A percentile compares a stretch with the other conserved stretches of the same genome.
Evolutionary conservation across 2,113 vertebrate genomes (phyloP).

Genomic region (Thamnaconus septentrionalis): DNA sequence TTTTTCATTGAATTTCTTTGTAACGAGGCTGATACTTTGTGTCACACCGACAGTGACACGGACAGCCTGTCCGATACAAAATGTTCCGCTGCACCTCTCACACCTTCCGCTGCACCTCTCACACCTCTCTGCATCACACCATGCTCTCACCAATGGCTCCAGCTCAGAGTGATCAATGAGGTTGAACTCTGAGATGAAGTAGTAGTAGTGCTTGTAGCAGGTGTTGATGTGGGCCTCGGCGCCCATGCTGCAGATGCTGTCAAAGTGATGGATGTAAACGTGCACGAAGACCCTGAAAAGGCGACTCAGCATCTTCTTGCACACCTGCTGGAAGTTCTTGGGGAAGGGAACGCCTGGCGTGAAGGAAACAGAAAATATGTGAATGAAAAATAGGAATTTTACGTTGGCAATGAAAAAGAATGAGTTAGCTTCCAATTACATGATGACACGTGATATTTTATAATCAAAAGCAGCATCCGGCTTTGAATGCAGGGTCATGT

Average conservation of each 20-base stretch:
- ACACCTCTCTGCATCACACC: background rate
- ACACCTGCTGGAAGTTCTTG: constrained; percentile 97
- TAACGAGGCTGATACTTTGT: too few relatives aligned
- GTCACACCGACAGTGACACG: too few relatives aligned
- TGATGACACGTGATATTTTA: background rate
- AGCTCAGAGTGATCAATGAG: constrained; percentile 92
- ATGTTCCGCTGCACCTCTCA: background rate
- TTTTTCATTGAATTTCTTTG: too few relatives aligned
- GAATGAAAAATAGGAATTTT: background rate
- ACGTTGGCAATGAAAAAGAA: background rate
- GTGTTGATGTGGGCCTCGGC: constrained; percentile 97
- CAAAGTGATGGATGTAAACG: constrained; percentile 98
- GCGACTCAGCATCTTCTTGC: constrained; percentile 95
- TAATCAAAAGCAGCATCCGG: background rate
- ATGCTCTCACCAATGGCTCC: constrained; percentile 89
- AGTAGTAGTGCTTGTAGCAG: constrained; percentile 99
- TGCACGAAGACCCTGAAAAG: constrained; percentile 97
- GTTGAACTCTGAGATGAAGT: constrained; percentile 95
- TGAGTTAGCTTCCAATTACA: background rate
- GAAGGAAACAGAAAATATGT: constrained; percentile 13
- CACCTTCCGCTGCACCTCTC: background rate
- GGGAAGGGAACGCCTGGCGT: constrained; percentile 91
- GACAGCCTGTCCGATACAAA: background rate
- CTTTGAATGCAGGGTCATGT: too few relatives aligned
- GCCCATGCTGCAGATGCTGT: constrained; percentile 94